Conservation (phyloP, 2,888 invertebrate genomes). For the Pseudococcus viburni region DNA sequence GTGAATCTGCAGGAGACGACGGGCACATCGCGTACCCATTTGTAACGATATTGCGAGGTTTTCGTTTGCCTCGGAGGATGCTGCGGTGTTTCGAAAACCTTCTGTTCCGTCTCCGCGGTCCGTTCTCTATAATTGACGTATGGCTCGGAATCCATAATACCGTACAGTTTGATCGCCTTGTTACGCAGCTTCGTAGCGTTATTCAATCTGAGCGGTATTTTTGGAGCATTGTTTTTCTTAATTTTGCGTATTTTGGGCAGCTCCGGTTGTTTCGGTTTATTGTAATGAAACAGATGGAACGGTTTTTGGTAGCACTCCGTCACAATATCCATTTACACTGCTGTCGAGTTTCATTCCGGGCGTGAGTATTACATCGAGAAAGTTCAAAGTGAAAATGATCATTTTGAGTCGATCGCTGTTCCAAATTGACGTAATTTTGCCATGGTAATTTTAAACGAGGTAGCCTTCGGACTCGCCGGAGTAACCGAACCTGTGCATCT, state of each 20-base stretch:
- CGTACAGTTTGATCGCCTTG: constrained; percentile 47
- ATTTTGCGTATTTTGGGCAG: constrained; percentile 38
- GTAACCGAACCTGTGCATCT: not conserved
- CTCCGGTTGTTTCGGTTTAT: constrained; percentile 35
- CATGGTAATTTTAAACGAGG: constrained; percentile 11
- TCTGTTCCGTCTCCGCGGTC: constrained; percentile 2
- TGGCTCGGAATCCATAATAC: not conserved
- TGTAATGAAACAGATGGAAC: constrained; percentile 52
- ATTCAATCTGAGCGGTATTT: constrained; percentile 34
- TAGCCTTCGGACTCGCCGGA: not conserved
- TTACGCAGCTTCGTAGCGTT: constrained; percentile 56
- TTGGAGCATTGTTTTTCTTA: not conserved
- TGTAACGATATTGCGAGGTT: constrained; percentile 57
- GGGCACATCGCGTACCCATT: constrained; percentile 61
- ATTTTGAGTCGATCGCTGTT: not conserved
- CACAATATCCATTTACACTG: not conserved
- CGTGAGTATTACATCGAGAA: not conserved
- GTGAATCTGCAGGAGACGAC: constrained; percentile 60
- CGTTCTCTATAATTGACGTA: not conserved
- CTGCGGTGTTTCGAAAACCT: not conserved
- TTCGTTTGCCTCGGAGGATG: constrained; percentile 38
- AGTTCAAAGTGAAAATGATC: not conserved
- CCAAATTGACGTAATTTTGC: not conserved
- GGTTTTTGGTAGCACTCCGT: constrained; percentile 49
- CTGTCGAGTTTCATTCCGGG: not conserved